These are phyloP conservation scores for Eupeodes latifasciatus DNA, from an alignment of 2,888 invertebrate genomes.

Conservation along the genomic window DNA sequence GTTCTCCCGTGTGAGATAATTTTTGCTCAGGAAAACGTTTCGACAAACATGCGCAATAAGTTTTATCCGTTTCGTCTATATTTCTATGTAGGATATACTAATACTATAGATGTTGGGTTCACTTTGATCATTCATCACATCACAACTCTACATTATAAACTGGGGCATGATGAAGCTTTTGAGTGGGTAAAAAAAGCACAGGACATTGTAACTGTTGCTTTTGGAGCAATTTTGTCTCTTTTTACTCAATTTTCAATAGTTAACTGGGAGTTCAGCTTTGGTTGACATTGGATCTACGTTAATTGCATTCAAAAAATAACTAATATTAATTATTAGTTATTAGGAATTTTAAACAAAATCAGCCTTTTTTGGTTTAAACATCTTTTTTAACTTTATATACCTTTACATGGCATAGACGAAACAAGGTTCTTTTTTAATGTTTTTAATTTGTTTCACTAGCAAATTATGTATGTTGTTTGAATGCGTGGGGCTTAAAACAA, in stretches of 20 bases:
- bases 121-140: slow-evolving; percentile 40
- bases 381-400: no score
- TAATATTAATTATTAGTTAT: no score
- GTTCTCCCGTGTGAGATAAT: background rate
- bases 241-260: slow-evolving; percentile 18
- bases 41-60: slow-evolving; percentile 49
- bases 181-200: slow-evolving; percentile 64
- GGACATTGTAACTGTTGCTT: slow-evolving; percentile 69
- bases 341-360: no score
- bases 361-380: no score
- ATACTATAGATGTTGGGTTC: background rate
- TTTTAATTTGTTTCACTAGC: no score
- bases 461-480: no score
- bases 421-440: no score
- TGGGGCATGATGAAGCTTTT: slow-evolving; percentile 58
- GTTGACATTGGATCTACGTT: background rate
- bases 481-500: no score
- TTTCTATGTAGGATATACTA: background rate
- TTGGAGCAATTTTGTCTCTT: slow-evolving; percentile 22
- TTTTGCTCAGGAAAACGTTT: slow-evolving; percentile 40
- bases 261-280: slow-evolving; percentile 18
- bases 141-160: slow-evolving; percentile 15
- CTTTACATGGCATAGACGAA: no score
- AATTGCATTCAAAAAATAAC: background rate
- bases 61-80: slow-evolving; percentile 59